Evolutionary conservation across 2,797 vertebrate species (phyloP).

Genomic region (Gymnoscopelus microlampas): DNA sequence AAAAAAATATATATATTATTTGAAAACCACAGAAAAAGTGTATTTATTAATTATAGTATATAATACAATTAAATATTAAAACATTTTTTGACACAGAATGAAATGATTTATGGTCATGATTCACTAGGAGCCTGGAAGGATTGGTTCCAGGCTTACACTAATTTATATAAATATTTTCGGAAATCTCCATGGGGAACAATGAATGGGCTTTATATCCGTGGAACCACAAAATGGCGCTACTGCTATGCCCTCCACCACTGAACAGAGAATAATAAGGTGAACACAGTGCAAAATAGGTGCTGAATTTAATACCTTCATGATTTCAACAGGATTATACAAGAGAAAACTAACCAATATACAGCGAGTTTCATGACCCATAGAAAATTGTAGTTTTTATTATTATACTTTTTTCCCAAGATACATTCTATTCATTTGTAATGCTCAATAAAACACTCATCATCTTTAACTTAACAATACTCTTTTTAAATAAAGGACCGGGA

Average conservation of each 20-base stretch:
- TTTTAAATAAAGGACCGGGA: slow-evolving; percentile 79
- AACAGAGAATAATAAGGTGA: slow-evolving; percentile 55
- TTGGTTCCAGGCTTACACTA: too few relatives aligned
- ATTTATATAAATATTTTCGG: too few relatives aligned
- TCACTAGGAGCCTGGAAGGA: too few relatives aligned
- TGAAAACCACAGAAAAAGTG: too few relatives aligned
- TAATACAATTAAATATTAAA: too few relatives aligned
- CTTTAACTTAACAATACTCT: slow-evolving; percentile 82
- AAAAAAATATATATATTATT: too few relatives aligned
- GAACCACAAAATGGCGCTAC: too few relatives aligned
- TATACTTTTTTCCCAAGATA: slow-evolving; percentile 83
- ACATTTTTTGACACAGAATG: too few relatives aligned
- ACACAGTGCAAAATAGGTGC: slow-evolving; percentile 59
- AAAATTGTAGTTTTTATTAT: slow-evolving; percentile 87
- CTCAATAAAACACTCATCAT: slow-evolving; percentile 81
- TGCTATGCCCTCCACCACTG: background rate
- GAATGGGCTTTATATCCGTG: too few relatives aligned
- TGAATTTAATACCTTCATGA: slow-evolving; percentile 80
- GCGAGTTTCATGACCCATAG: slow-evolving; percentile 81
- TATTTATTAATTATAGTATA: too few relatives aligned
- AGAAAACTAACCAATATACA: slow-evolving; percentile 84
- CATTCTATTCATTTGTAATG: slow-evolving; percentile 84
- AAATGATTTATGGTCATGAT: too few relatives aligned
- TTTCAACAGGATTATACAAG: slow-evolving; percentile 82
- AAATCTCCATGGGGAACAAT: too few relatives aligned